Base-by-base conservation (phyloP, 2,113 vertebrate species). In the Periophthalmodon schlosseri region DNA sequence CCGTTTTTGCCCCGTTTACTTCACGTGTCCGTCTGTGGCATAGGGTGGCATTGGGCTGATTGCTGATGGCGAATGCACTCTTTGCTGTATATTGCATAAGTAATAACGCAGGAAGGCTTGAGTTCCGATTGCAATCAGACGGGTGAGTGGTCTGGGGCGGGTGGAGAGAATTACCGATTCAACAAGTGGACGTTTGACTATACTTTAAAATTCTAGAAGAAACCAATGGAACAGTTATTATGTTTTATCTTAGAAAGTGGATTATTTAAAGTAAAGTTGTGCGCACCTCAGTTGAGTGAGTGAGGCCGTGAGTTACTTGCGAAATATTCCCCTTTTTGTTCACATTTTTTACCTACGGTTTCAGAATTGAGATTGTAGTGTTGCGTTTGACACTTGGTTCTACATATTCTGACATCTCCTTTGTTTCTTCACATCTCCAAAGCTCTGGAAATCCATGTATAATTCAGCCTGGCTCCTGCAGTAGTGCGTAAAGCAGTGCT, bases 51-150 rank as follows among this genome's bases (percentile, higher is more conserved):
- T 85, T 63, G 57, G 79, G 81, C 89, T 58, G 91, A 91, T 90
- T 90, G 86, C 86, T 71, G 84, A 85, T 77, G 75, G 76, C 36
- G 61, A 88, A 88, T 33, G 74, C 84, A 21, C 74, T 20, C 39
- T 73, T 58, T 77, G 79, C 56, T 66, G 83, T 69, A 70, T 33
- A 77, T 84, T 87, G 81, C 89, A 85, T 88, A 78, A 70, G 77
- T 84, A 82, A 82, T 81, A 58, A 12, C 23, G 65, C 67, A 2
- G 36, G 75, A 74, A 81, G 79, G 70, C 80, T 82, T 33, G 68
- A 72, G 66, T 64, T 76, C 33, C 54, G 84, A 89, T 88, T 91
- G 84, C 91, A 91, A 90, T 90, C 89, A 89, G 76, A 70, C 70
- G 34, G 18, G 63, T 16, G 61, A 72, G 64, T 47, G 70, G 81